Conservation (phyloP, 2,113 vertebrate species). For the Aleadryas rufinucha region DNA sequence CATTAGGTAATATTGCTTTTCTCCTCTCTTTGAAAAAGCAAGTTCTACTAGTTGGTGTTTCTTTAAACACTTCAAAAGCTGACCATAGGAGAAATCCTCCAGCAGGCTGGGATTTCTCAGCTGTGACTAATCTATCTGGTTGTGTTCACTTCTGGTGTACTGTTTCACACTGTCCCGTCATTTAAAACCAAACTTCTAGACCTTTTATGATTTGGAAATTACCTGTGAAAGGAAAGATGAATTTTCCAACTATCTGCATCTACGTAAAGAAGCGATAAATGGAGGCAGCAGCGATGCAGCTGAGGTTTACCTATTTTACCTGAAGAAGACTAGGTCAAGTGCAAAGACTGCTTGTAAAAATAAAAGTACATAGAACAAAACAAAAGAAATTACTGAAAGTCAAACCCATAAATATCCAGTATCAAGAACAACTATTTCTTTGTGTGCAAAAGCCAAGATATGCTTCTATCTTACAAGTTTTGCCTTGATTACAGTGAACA, state of each 20-base stretch:
- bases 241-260: background rate
- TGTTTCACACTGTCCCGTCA: background rate
- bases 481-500: conserved; percentile 10
- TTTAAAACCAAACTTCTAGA: background rate
- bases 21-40: background rate
- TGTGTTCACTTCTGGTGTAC: background rate
- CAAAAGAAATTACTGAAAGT: background rate
- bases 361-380: background rate
- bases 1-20: background rate
- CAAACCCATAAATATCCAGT: background rate
- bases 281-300: background rate
- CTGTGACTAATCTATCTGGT: background rate
- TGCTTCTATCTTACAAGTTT: conserved; percentile 30
- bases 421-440: conserved; percentile 26
- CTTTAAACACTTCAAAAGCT: background rate
- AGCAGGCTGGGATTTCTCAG: background rate
- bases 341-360: background rate
- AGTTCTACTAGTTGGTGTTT: background rate
- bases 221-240: background rate
- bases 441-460: conserved; percentile 51
- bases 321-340: background rate
- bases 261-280: background rate
- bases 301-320: background rate
- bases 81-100: background rate
- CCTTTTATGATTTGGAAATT: background rate